These are phyloP conservation scores for Malurus cyaneus DNA, from an alignment of 2,113 vertebrate species.

Conservation along the genomic window DNA sequence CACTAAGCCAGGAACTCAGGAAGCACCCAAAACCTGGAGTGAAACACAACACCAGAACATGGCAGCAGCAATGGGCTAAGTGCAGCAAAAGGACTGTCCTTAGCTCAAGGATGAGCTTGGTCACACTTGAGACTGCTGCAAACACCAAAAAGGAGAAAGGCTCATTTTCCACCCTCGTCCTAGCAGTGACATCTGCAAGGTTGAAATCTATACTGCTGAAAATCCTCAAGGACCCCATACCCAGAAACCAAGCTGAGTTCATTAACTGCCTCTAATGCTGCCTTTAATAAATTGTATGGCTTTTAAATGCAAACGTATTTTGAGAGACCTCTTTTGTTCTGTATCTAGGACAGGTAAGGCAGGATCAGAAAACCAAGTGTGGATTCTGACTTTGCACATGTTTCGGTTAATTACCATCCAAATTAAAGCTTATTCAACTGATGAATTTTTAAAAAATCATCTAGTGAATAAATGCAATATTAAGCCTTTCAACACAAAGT, in stretches of 20 bases:
- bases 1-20: neutral
- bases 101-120: neutral
- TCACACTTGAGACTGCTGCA: neutral
- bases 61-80: neutral
- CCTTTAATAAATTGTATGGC: neutral
- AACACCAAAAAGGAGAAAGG: neutral
- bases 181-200: constrained; percentile 7
- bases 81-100: neutral
- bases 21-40: neutral
- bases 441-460: neutral
- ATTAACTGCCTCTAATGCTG: constrained; percentile 4
- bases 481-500: constrained; percentile 27
- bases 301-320: constrained; percentile 25
- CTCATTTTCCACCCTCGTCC: constrained; percentile 12
- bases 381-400: constrained; percentile 4
- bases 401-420: constrained; percentile 51
- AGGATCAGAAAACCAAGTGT: neutral
- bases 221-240: neutral
- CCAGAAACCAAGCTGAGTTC: neutral
- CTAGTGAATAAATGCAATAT: constrained; percentile 39
- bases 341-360: constrained; percentile 46
- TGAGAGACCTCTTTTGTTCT: constrained; percentile 1
- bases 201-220: constrained; percentile 6
- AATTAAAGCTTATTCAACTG: constrained; percentile 57
- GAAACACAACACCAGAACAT: neutral